Base-by-base conservation (phyloP, 2,797 vertebrate genomes). In the Hafferia zeledoni region DNA sequence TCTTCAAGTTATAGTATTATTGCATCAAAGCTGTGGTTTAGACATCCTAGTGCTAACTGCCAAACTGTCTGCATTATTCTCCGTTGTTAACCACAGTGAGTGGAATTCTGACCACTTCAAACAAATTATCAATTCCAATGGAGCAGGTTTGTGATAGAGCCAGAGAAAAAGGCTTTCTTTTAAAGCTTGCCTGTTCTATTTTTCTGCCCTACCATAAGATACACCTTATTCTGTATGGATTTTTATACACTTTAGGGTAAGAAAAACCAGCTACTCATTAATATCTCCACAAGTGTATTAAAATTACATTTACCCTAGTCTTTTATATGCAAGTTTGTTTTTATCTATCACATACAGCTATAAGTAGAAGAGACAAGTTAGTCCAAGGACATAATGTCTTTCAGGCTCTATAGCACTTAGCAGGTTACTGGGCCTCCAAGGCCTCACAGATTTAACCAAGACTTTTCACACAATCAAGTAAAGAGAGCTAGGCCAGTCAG, bases 381-480 rank as follows among this genome's bases (percentile, higher is more conserved):
- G 95, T 98, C 97, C 98, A 99, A 99, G 98, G 99, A 98, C 98
- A 98, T 97, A 90, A 97, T 97, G 98, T 97, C 99, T 99, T 99
- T 99, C 98, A 99, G 98, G 97, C 98, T 97, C 97, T 97, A 96
- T 96, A 98, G 98, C 98, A 99, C 98, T 99, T 99, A 99, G 98
- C 98, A 96, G 98, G 97, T 98, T 98, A 97, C 97, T 96, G 96
- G 97, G 98, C 98, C 98, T 98, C 97, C 95, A 97, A 98, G 98
- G 98, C 98, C 98, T 98, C 97, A 98, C 98, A 98, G 98, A 98
- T 98, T 98, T 97, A 98, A 98, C 97, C 90, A 98, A 98, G 98
- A 99, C 98, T 99, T 99, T 99, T 99, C 99, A 99, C 98, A 99
- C 99, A 99, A 98, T 99, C 98, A 99, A 98, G 98, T 99, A 98